Base-by-base conservation (phyloP, 2,888 invertebrate species). In the Hydraecia micacea region DNA sequence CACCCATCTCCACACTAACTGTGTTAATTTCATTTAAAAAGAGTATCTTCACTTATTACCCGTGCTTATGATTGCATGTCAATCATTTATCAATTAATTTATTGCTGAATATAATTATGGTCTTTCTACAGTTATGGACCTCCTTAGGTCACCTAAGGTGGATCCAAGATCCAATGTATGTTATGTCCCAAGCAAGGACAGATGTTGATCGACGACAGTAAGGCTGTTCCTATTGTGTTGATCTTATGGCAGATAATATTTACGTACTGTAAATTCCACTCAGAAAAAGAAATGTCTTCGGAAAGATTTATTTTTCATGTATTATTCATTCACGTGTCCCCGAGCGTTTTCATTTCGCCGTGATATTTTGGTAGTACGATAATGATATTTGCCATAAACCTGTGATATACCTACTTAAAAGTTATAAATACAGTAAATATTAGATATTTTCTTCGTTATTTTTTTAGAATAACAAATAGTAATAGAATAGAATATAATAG, bases 261-360 rank as follows among this genome's bases (percentile, higher is more conserved):
- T 93, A 93, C 92, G 91, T 90, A 92, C 92, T 93, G 93, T 92
- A 93, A 94, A 94, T 93, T 94, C 91, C 87, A 92, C 92, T 92
- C 92, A 88, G 92, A 91, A 93, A 90, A 89, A 95, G 92, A 93
- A 93, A 94, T 89, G 91, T 92, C 92, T 92, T 91, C 87, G 88
- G 90, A 93, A 93, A 95, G 96, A 96, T 96, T 95, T 95, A 95
- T 95, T 93, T 95, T 95, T 95, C 95, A 96, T 96, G 96, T 93
- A 95, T 96, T 96, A 96, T 96, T 96, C 96, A 96, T 95, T 93
- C 92, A 93, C 91, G 92, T 94, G 94, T 95, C 95, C 93, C 95
- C 93, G 91, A 94, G 94, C 92, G 92, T 94, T 95, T 95, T 95
- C 95, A 95, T 95, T 95, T 94, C 91, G 92, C 92, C 92, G 92